Evolutionary conservation across 2,888 invertebrate species (phyloP), one percentile per base, ranked within the genome.

Genomic region (Spisula solida): DNA sequence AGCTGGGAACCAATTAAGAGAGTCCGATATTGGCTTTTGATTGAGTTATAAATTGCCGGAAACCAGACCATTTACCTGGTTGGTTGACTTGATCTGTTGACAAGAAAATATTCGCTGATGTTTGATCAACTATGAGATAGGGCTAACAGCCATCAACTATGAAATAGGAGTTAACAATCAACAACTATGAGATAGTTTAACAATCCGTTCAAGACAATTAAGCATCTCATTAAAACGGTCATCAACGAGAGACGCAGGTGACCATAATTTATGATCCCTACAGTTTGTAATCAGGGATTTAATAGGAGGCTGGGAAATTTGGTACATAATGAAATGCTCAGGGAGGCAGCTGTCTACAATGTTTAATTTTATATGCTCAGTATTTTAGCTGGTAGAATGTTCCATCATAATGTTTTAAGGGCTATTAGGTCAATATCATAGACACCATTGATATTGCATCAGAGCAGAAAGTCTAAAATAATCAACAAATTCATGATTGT

Each of bases 161-260:
- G 41, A 41, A 41, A 41, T 41, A 41, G 41, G 41, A n/a, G 41
- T 41, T 41, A 41, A 41, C 41, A 41, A 41, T 8, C 41, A 41
- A 41, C 18, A 75, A 34, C 31, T 75, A 31, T 75, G 75, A 75
- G 75, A 75, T 75, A 34, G 31, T 31, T 75, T 75, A 75, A 75
- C 75, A 75, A 75, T 75, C 75, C 31, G 75, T 75, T 75, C 75
- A 31, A 75, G 34, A 12, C 34, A 75, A 75, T 75, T 75, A 75
- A 75, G 20, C 31, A 31, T 75, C 75, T 18, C 75, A 75, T 75
- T 34, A 75, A 75, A 75, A 2, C 75, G 31, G 75, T 75, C 75
- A 75, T 75, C 75, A 75, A 31, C 34, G 31, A 70, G 70, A 31
- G 75, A 75, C 18, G 75, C 41, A 41, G 41, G 8, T 75, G 75